A percentile compares a stretch with the other conserved stretches of the same genome.
phyloP scores from a whole-genome alignment of 2,113 vertebrate species.

The Ctenomys sociabilis region DNA sequence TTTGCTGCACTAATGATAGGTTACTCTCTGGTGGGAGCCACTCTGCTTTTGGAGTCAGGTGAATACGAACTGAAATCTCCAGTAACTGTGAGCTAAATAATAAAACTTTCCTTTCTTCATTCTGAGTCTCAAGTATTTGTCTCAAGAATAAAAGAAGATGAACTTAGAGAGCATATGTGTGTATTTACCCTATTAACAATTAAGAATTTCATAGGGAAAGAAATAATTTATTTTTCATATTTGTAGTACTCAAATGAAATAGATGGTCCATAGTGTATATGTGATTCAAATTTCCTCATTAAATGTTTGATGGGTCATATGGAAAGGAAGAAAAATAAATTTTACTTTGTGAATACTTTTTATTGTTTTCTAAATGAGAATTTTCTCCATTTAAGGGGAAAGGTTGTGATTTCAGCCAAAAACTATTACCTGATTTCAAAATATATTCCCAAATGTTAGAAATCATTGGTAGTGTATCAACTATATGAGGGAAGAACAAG shows the following conservation, averaged over 20 bases:
- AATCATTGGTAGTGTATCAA: background rate
- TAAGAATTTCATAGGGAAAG: background rate
- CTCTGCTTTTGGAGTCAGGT: too few species aligned
- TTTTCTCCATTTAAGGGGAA: background rate
- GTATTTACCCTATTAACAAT: background rate
- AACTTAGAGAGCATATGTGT: background rate
- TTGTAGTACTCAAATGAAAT: background rate
- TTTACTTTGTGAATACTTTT: constrained; percentile 14
- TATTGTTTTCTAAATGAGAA: background rate
- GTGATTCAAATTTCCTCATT: background rate
- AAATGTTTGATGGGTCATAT: background rate
- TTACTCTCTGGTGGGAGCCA: too few species aligned
- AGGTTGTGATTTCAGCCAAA: background rate
- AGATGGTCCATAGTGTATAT: background rate
- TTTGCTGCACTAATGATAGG: too few species aligned
- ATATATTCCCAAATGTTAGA: background rate
- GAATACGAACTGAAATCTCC: too few species aligned
- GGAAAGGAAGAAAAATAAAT: background rate
- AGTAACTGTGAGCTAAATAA: too few species aligned
- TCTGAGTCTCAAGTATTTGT: too few species aligned
- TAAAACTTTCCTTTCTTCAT: too few species aligned
- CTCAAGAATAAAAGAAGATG: too few species aligned
- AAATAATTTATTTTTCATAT: background rate
- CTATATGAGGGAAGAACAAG: background rate
- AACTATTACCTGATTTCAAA: constrained; percentile 2